Evolutionary conservation across 2,888 invertebrate genomes (phyloP).

Genomic region (Gastracanthus pulcherrimus): DNA sequence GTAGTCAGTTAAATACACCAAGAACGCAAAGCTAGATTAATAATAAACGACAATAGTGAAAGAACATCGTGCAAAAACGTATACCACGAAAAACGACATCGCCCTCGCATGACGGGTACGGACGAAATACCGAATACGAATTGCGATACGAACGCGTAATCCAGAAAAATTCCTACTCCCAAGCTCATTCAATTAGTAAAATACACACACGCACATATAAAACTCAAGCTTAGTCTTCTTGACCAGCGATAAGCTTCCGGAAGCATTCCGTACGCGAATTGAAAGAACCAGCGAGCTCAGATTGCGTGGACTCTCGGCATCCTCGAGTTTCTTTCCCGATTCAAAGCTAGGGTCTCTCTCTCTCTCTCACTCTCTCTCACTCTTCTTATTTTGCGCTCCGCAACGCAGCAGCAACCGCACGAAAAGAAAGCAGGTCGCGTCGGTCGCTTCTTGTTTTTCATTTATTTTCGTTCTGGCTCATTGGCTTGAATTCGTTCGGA

Average conservation of each 20-base stretch:
- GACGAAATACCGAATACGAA: not conserved
- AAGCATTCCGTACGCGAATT: not conserved
- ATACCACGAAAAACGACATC: not conserved
- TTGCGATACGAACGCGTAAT: not conserved
- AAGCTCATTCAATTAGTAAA: not conserved
- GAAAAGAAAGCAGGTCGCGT: slow-evolving; percentile 5
- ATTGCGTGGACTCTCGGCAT: not conserved
- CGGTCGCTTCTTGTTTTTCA: not conserved
- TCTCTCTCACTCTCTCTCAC: not conserved
- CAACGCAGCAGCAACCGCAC: not conserved
- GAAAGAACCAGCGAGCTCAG: not conserved
- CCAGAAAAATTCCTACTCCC: not conserved
- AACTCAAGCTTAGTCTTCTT: not conserved
- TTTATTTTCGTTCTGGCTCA: slow-evolving; percentile 3
- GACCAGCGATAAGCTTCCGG: not conserved
- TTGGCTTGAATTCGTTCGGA: slow-evolving; percentile 6
- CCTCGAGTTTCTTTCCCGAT: not conserved
- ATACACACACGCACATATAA: not conserved
- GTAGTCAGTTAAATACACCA: not conserved
- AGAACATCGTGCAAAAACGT: not conserved
- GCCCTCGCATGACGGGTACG: not conserved
- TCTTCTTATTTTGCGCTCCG: not conserved
- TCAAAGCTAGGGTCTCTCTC: not conserved
- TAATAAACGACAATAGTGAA: not conserved
- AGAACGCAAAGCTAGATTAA: not conserved